Percentiles rank a stretch among this genome's conserved stretches.
phyloP scores from a whole-genome alignment of 2,113 vertebrate species.

The Marcusenius ussheri region DNA sequence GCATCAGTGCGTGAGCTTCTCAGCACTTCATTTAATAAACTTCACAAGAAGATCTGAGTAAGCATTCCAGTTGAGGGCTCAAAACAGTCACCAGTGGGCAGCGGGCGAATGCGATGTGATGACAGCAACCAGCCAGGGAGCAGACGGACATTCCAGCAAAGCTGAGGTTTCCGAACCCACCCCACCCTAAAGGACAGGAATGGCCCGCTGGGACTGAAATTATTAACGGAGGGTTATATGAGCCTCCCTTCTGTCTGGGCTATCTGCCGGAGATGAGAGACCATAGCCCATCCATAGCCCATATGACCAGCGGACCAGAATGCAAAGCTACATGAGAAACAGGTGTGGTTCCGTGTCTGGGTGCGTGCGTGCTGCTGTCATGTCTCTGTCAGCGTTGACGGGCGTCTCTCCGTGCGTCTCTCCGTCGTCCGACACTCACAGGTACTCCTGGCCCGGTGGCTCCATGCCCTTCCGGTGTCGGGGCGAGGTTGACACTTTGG shows the following conservation, averaged over 20 bases:
- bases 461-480: conserved; percentile 75
- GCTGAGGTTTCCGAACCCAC: neutral
- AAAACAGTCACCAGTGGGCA: neutral
- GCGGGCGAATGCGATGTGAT: neutral
- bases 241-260: neutral
- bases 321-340: neutral
- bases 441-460: conserved; percentile 69
- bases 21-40: neutral
- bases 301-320: neutral
- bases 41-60: neutral
- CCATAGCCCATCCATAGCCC: neutral
- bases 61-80: neutral
- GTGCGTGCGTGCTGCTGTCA: neutral
- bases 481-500: conserved; percentile 78
- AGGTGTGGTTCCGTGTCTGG: neutral
- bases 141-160: neutral
- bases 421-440: conserved; percentile 59
- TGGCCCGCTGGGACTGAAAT: neutral
- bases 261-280: neutral
- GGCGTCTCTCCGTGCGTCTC: neutral
- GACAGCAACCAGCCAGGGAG: neutral
- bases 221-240: neutral
- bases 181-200: neutral
- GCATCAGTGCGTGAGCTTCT: neutral
- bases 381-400: neutral